phyloP scores from a whole-genome alignment of 2,113 vertebrate genomes.

The Cathartes aura region DNA sequence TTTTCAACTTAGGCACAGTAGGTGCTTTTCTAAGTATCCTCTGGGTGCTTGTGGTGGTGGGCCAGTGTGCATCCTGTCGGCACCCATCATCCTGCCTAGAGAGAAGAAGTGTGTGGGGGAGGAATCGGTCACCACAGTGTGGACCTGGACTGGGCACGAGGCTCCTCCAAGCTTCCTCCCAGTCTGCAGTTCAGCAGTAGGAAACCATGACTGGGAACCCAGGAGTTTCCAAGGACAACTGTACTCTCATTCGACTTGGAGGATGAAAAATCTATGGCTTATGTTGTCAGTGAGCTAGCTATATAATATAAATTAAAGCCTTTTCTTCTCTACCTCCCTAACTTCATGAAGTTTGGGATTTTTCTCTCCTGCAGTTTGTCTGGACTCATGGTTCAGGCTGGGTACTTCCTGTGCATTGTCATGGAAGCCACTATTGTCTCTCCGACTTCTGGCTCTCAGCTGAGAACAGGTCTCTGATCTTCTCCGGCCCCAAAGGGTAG shows the following conservation, averaged over 20 bases:
- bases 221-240: background rate
- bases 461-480: slow-evolving; percentile 14
- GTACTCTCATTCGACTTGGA: background rate
- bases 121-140: background rate
- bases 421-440: background rate
- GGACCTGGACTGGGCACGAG: background rate
- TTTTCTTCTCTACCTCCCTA: background rate
- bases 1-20: no score
- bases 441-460: background rate
- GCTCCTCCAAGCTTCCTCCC: background rate
- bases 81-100: no score
- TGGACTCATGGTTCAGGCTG: background rate
- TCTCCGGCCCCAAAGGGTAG: background rate
- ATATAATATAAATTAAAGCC: background rate
- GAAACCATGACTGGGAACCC: background rate
- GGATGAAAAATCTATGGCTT: background rate
- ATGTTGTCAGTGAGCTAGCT: background rate
- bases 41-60: no score
- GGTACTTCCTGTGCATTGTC: background rate
- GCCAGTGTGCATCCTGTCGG: no score
- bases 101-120: no score
- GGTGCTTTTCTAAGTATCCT: no score
- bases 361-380: background rate
- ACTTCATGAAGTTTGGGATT: background rate
- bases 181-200: background rate